Evolutionary conservation across 2,797 vertebrate genomes (phyloP).

Genomic region (Oryzias sinensis): DNA sequence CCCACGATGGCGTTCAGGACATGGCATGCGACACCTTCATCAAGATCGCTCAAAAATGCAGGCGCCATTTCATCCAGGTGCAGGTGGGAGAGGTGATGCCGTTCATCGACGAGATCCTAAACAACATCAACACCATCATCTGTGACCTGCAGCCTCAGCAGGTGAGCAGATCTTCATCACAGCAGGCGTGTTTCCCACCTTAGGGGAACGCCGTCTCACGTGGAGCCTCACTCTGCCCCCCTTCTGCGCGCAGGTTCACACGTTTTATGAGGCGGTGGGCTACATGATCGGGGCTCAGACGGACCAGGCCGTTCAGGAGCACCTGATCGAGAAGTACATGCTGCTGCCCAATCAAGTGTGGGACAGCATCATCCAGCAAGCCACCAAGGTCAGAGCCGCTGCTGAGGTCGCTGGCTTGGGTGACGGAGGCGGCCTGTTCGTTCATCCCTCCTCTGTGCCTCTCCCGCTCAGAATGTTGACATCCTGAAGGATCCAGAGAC

Average conservation of each 20-base stretch:
- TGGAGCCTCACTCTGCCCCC: no score
- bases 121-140: slow-evolving; percentile 99
- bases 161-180: slow-evolving; percentile 66
- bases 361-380: slow-evolving; percentile 99
- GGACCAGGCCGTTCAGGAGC: slow-evolving; percentile 95
- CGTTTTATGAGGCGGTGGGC: slow-evolving; percentile 97
- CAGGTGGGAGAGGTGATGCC: slow-evolving; percentile 99
- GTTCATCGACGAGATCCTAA: slow-evolving; percentile 98
- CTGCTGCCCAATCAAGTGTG: slow-evolving; percentile 97
- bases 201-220: not conserved
- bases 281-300: slow-evolving; percentile 99
- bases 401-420: not conserved
- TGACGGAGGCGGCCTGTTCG: not conserved
- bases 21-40: slow-evolving; percentile 99
- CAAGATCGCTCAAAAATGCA: slow-evolving; percentile 98
- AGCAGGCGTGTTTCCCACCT: no score
- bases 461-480: slow-evolving; percentile 88
- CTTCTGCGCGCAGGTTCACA: slow-evolving; percentile 85
- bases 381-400: slow-evolving; percentile 88
- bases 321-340: slow-evolving; percentile 99
- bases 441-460: not conserved
- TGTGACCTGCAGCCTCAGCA: slow-evolving; percentile 99
- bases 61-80: slow-evolving; percentile 97
- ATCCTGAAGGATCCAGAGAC: slow-evolving; percentile 98
- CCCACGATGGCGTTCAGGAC: slow-evolving; percentile 97